Evolutionary conservation across 2,888 invertebrate genomes (phyloP).

Genomic region (Lagria hirta): DNA sequence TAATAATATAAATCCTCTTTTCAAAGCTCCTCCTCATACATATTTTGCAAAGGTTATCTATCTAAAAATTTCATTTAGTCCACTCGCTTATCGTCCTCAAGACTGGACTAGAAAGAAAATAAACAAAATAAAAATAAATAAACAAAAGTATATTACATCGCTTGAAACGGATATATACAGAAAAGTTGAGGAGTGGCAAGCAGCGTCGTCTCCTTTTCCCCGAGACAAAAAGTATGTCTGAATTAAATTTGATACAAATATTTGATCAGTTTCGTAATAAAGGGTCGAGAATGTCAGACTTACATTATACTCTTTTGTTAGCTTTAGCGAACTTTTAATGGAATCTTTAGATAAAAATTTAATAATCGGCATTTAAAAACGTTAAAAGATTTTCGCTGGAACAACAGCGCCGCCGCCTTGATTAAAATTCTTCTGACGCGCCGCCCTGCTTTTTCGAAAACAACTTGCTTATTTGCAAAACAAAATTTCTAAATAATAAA

Average conservation of each 20-base stretch:
- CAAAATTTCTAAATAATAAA: too few species aligned
- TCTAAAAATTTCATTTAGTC: constrained; percentile 16
- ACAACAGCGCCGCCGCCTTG: constrained; percentile 21
- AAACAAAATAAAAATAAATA: constrained; percentile 25
- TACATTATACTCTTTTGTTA: constrained; percentile 21
- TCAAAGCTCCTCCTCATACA: constrained; percentile 9
- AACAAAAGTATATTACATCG: constrained; percentile 20
- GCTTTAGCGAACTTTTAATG: constrained; percentile 21
- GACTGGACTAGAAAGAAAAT: constrained; percentile 13
- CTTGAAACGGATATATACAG: constrained; percentile 12
- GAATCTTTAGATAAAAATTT: constrained; percentile 24
- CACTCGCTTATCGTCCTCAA: background rate
- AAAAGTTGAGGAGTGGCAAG: constrained; percentile 11
- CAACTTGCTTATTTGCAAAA: too few species aligned
- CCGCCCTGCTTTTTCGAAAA: too few species aligned
- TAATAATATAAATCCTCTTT: constrained; percentile 26
- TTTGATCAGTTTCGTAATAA: constrained; percentile 26
- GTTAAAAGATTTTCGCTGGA: constrained; percentile 40
- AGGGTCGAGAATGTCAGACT: constrained; percentile 21
- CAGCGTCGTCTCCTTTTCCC: constrained; percentile 7
- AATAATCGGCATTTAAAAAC: constrained; percentile 23
- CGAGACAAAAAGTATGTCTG: constrained; percentile 20
- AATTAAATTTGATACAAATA: constrained; percentile 27
- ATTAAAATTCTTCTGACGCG: constrained; percentile 56
- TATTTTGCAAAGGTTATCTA: constrained; percentile 20